Base-by-base conservation (phyloP, 2,113 vertebrate species). In the Xiphophorus maculatus region DNA sequence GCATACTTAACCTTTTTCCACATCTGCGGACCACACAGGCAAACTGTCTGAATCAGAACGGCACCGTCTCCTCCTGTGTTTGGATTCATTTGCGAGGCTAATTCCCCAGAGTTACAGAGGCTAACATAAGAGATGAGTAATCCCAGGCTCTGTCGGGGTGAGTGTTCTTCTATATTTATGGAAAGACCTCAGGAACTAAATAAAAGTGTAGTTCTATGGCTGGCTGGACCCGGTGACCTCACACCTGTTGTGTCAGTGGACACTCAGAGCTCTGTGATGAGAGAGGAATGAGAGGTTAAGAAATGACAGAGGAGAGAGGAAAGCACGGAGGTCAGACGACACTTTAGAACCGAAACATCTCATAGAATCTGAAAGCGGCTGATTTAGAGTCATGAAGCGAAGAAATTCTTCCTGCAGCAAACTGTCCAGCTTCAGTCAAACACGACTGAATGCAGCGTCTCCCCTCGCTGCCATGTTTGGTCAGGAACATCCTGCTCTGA, bases 381-480 rank as follows among this genome's bases (percentile, higher is more conserved):
- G 2, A 8, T 54, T 54, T 22, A 54, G 2, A 22, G 6, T 37
- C 2, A 76, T 74, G 29, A 71, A 77, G 61, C 2, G 42, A 63
- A 54, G 11, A 14, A 3, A 30, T 9, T 63, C 60, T 62, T 72
- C 62, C 66, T 82, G 69, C 68, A 32, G 40, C 22, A 25, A 71
- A 32, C 17, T 6, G 19, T 33, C 37, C 8, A 63, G 13, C 69
- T 76, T 63, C 28, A 44, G 67, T 77, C 44, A 63, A 77, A 61
- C 63, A 67, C 69, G 67, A 35, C 42, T 28, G 78, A 78, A 68
- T 63, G 29, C 72, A 67, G 73, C 17, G 63, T 76, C 82, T 88
- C 67, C 27, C 33, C 73, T 17, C 71, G 71, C 84, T 80, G 84
- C 93, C 94, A 93, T 93, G 35, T 94, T 95, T 93, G 93, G 93